A percentile compares a stretch with the other conserved stretches of the same genome.
These are phyloP conservation scores for Bubalus kerabau DNA, from an alignment of 2,113 vertebrate species.

Conservation along the genomic window DNA sequence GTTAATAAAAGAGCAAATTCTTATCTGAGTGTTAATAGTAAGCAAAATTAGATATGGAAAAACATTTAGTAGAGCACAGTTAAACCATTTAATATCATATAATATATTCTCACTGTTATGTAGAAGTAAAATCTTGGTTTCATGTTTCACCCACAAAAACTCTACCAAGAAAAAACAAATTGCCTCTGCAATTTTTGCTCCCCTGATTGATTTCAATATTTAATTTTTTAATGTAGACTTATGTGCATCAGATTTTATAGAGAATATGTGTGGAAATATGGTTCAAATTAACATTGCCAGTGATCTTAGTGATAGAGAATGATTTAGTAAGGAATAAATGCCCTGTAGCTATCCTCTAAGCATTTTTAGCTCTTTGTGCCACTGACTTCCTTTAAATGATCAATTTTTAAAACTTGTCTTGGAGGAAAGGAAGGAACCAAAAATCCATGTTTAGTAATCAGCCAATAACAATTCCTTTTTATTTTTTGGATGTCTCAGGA, in stretches of 20 bases:
- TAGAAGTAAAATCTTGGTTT: neutral
- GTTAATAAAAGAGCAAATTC: neutral
- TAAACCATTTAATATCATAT: neutral
- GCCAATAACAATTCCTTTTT: neutral
- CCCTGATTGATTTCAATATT: neutral
- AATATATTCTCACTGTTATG: neutral
- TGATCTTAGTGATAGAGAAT: neutral
- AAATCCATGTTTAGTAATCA: slow-evolving; percentile 47
- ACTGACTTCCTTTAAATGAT: slow-evolving; percentile 20
- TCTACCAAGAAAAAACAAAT: neutral
- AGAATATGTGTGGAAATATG: neutral
- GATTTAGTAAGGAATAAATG: neutral
- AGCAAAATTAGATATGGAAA: neutral
- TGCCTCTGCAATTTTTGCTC: neutral
- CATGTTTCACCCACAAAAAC: neutral
- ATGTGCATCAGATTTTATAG: neutral
- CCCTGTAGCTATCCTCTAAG: neutral
- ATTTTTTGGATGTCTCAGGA: slow-evolving; percentile 11
- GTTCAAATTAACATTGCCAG: neutral
- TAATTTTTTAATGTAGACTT: neutral
- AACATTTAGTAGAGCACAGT: neutral
- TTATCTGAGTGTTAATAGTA: neutral
- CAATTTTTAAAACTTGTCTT: slow-evolving; percentile 47
- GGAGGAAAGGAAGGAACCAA: slow-evolving; percentile 7
- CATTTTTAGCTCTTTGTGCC: neutral